Percentiles rank a stretch among this genome's conserved stretches.
phyloP scores from a whole-genome alignment of 2,113 vertebrate species.

The Tor tambroides region DNA sequence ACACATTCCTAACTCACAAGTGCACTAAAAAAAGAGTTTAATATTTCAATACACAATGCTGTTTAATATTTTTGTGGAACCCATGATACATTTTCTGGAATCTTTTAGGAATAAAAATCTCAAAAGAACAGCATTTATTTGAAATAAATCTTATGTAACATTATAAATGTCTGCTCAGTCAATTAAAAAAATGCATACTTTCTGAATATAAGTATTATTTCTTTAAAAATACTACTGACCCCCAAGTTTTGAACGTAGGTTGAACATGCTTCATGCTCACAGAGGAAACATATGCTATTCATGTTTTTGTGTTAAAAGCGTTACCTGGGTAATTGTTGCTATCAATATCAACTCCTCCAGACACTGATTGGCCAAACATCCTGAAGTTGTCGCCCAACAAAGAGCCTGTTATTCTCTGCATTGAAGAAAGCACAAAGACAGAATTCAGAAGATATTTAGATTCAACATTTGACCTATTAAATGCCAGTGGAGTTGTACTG shows the following conservation, averaged over 20 bases:
- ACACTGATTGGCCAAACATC: constrained; percentile 89
- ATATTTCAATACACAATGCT: too few species aligned
- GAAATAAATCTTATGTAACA: background rate
- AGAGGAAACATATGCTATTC: background rate
- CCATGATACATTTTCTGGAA: too few species aligned
- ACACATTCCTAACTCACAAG: background rate
- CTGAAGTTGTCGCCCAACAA: constrained; percentile 74
- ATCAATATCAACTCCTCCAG: constrained; percentile 83
- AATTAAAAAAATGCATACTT: too few species aligned
- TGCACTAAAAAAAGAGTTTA: background rate
- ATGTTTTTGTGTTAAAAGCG: background rate
- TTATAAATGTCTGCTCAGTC: background rate
- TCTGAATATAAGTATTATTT: background rate
- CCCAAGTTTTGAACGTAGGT: background rate
- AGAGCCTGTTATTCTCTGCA: constrained; percentile 81
- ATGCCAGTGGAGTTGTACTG: background rate
- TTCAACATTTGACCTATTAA: background rate
- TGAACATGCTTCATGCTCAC: background rate
- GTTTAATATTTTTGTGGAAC: background rate
- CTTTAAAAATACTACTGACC: background rate
- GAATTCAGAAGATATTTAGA: constrained; percentile 17
- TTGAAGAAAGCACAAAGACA: constrained; percentile 33
- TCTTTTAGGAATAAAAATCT: too few species aligned
- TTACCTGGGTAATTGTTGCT: constrained; percentile 86
- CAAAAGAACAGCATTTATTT: too few species aligned